Base-by-base conservation (phyloP, 2,888 invertebrate genomes). In the Diarsia brunnea region DNA sequence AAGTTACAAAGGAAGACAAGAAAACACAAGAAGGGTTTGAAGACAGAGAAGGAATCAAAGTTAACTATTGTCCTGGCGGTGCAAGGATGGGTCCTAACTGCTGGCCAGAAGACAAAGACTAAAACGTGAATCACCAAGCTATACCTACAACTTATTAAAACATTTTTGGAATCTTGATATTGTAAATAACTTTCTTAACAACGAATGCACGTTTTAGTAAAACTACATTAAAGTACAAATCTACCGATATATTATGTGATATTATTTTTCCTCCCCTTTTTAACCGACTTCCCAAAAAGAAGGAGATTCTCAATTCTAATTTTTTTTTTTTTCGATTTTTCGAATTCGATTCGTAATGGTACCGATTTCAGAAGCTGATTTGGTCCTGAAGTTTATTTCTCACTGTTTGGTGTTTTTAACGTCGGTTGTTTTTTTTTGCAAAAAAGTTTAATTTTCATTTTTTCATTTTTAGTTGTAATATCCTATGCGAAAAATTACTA, bases 61-160 rank as follows among this genome's bases (percentile, higher is more conserved):
- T 0, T 4, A 0, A 0, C 4, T 0, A 2, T 45, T 74, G 72
- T 45, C n/a, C 16, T 45, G 14, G 0, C 0, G 14, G 58, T 21
- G 2, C 3, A 43, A 38, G 12, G 43, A 0, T 14, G 0, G n/a
- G 2, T 24, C 0, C 0, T 4, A 0, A 0, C 3, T 60, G 38
- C 69, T 68, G 53, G 45, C 0, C 0, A 2, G 21, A 27, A 31
- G 61, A 61, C 38, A 12, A 27, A 43, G 19, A 12, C n/a, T 5
- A 38, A 38, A 70, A 19, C 38, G 21, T 16, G 10, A 5, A 51
- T 10, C 14, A n/a, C 31, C 1, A 4, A 31, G 16, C 24, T 55
- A 21, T 14, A 24, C 24, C 55, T 55, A 14, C 14, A 24, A 55
- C 55, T 31, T 31, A n/a, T 31, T 24, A 55, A n/a, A n/a, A n/a